Evolutionary conservation across 1,140 invertebrate genomes (phyloP).

Genomic region (Papilio aristodemus): DNA sequence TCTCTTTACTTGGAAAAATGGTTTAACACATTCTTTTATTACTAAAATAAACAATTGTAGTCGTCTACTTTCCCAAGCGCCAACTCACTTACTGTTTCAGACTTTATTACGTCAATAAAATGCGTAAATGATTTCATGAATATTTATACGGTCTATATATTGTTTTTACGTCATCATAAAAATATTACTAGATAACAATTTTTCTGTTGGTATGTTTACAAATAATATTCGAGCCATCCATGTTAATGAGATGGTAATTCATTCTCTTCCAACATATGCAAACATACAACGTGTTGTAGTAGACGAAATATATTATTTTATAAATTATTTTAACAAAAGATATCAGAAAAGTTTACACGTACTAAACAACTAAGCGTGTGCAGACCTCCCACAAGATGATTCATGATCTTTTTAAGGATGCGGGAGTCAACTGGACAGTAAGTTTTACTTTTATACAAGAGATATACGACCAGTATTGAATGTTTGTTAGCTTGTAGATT

Average conservation of each 20-base stretch:
- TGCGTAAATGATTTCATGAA: slow-evolving; percentile 9
- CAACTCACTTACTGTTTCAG: background rate
- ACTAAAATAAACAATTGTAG: background rate
- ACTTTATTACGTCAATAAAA: slow-evolving; percentile 19
- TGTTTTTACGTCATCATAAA: slow-evolving; percentile 16
- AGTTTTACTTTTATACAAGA: no score
- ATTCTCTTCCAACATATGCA: slow-evolving; percentile 11
- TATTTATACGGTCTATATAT: slow-evolving; percentile 5
- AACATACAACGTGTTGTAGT: background rate
- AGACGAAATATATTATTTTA: background rate
- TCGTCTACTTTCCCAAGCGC: background rate
- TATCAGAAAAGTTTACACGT: no score
- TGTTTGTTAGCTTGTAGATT: no score
- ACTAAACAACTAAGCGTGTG: background rate
- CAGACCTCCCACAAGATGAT: no score
- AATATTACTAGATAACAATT: background rate
- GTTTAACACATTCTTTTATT: background rate
- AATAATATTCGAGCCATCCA: slow-evolving; percentile 1
- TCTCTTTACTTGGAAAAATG: no score
- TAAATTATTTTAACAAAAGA: no score
- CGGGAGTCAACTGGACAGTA: no score
- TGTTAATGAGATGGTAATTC: slow-evolving; percentile 29
- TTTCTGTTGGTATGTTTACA: slow-evolving; percentile 19
- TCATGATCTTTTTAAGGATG: no score
- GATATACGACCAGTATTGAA: no score